These are phyloP conservation scores for Chrysomela aeneicollis DNA, from an alignment of 2,888 invertebrate genomes.

Conservation along the genomic window DNA sequence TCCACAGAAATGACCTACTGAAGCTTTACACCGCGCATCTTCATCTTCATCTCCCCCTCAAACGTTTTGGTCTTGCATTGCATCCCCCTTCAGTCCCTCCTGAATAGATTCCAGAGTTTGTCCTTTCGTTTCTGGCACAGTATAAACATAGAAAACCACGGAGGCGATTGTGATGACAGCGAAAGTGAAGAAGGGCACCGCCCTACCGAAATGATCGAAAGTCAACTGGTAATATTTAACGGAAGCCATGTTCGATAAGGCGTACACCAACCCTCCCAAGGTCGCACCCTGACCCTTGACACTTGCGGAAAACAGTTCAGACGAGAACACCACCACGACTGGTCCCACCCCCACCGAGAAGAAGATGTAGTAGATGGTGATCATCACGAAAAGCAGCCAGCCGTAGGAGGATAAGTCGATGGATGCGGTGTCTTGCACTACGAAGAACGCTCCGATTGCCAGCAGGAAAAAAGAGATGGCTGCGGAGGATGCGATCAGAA, in stretches of 20 bases:
- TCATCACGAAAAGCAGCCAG: constrained; percentile 46
- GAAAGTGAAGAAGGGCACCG: constrained; percentile 51
- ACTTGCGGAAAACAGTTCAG: constrained; percentile 50
- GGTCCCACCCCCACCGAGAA: constrained; percentile 46
- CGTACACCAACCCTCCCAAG: constrained; percentile 49
- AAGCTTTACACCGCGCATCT: constrained; percentile 19
- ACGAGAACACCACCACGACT: constrained; percentile 45
- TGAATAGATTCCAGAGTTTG: constrained; percentile 56
- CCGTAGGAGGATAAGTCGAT: constrained; percentile 38
- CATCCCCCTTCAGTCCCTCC: constrained; percentile 50
- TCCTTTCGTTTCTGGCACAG: constrained; percentile 55
- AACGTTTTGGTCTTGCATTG: too few relatives aligned
- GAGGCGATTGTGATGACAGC: constrained; percentile 41
- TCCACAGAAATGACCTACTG: neutral
- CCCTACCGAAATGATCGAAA: constrained; percentile 46
- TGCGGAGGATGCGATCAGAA: constrained; percentile 44
- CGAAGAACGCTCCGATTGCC: constrained; percentile 50
- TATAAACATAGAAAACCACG: constrained; percentile 45
- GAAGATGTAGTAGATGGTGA: constrained; percentile 43
- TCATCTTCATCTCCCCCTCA: too few relatives aligned
- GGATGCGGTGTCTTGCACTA: constrained; percentile 44
- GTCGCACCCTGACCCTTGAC: constrained; percentile 53
- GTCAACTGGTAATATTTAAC: constrained; percentile 54
- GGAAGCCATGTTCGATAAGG: constrained; percentile 45
- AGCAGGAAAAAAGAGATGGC: constrained; percentile 36